These are phyloP conservation scores for Conus canariensis DNA, from an alignment of 2,888 invertebrate genomes.

Conservation along the genomic window DNA sequence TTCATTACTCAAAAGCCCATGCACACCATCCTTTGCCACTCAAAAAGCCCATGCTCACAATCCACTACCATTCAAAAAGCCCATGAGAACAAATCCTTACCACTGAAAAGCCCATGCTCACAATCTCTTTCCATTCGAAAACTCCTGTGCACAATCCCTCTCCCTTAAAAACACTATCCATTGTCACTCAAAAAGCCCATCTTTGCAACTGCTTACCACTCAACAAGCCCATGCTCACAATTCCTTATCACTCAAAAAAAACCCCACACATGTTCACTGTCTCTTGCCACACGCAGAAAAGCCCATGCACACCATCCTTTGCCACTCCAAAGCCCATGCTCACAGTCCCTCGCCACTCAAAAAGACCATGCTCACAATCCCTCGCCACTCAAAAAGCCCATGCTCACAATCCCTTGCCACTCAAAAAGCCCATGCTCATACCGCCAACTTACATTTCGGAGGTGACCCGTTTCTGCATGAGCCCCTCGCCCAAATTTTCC, in stretches of 20 bases:
- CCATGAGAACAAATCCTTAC: no score
- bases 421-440: not conserved
- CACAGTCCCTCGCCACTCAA: not conserved
- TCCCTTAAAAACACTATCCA: not conserved
- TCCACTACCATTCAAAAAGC: no score
- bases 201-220: not conserved
- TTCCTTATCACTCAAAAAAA: not conserved
- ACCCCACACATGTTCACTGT: not conserved
- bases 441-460: slow-evolving; percentile 65
- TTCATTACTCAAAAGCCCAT: not conserved
- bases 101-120: no score
- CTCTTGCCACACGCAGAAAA: not conserved
- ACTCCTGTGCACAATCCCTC: not conserved
- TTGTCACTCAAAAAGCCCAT: not conserved
- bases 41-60: no score
- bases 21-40: no score
- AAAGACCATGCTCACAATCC: not conserved
- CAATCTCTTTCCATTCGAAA: no score
- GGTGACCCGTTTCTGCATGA: slow-evolving; percentile 68
- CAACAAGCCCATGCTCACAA: no score
- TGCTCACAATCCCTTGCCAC: not conserved
- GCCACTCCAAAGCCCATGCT: not conserved
- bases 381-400: not conserved
- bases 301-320: not conserved
- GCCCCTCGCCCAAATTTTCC: slow-evolving; percentile 73